Conservation (phyloP, 1,140 invertebrate species). For the Hylaeus anthracinus region DNA sequence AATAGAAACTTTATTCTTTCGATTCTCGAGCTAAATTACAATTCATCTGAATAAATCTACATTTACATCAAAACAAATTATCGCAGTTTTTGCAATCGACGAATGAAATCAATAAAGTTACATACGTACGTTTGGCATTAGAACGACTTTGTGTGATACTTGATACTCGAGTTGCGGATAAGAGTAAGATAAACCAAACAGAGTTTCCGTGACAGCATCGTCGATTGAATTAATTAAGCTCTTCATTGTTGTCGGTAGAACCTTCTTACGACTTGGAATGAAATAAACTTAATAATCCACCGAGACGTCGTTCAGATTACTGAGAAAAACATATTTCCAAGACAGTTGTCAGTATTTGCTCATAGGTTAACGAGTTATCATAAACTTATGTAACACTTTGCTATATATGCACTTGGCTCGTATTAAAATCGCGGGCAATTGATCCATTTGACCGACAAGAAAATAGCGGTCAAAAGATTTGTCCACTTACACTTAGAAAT, state of each 20-base stretch:
- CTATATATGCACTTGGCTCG: not conserved
- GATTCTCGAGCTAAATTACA: slow-evolving; percentile 79
- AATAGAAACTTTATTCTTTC: slow-evolving; percentile 84
- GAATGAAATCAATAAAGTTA: not conserved
- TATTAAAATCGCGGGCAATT: not conserved
- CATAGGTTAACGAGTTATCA: slow-evolving; percentile 18
- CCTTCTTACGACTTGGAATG: not conserved
- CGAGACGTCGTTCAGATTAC: not conserved
- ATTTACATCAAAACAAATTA: not conserved
- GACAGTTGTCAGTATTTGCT: not conserved
- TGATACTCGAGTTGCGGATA: slow-evolving; percentile 85
- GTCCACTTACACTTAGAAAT: not conserved
- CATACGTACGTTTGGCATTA: slow-evolving; percentile 78
- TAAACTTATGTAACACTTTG: not conserved
- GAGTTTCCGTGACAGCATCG: slow-evolving; percentile 85
- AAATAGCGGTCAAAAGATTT: not conserved
- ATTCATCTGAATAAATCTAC: not conserved
- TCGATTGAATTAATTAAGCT: slow-evolving; percentile 86
- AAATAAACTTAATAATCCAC: no score
- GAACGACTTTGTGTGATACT: slow-evolving; percentile 83
- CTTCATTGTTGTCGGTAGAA: slow-evolving; percentile 71
- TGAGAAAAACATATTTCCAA: not conserved
- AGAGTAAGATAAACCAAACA: slow-evolving; percentile 84
- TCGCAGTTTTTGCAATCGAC: not conserved
- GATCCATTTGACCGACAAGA: not conserved